Conservation (phyloP, 2,888 invertebrate species). For the Patella ulyssiponensis region DNA sequence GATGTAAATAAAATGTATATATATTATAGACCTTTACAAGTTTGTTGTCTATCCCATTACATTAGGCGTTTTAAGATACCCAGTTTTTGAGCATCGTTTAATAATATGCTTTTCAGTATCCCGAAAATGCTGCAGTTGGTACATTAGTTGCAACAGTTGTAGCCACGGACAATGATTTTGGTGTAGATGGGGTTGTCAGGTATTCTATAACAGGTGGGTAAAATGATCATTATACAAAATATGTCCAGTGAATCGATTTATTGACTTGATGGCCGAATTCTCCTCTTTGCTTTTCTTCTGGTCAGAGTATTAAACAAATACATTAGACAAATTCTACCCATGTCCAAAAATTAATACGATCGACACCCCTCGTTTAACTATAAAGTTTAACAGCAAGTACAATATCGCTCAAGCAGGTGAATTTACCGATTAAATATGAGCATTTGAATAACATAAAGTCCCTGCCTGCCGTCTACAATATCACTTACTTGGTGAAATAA, state of each 20-base stretch:
- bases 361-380: not conserved
- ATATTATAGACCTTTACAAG: no score
- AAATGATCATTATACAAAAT: not conserved
- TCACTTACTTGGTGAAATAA: no score
- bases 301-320: not conserved
- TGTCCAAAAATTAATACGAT: no score
- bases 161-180: constrained; percentile 58
- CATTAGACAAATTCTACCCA: not conserved
- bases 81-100: not conserved
- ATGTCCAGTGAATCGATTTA: not conserved
- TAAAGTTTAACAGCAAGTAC: no score
- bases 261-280: no score
- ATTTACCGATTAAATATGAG: no score
- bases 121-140: constrained; percentile 44
- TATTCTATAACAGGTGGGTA: constrained; percentile 47
- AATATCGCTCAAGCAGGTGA: no score
- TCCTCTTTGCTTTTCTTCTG: not conserved
- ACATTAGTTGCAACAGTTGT: constrained; percentile 42
- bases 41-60: no score
- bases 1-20: no score
- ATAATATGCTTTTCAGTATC: constrained; percentile 31
- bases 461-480: no score
- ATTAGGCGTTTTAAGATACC: not conserved
- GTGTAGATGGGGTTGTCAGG: constrained; percentile 45
- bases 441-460: no score